Percentiles rank a stretch among this genome's conserved stretches.
These are phyloP conservation scores for Pseudopodoces humilis DNA, from an alignment of 2,113 vertebrate genomes.

Conservation along the genomic window DNA sequence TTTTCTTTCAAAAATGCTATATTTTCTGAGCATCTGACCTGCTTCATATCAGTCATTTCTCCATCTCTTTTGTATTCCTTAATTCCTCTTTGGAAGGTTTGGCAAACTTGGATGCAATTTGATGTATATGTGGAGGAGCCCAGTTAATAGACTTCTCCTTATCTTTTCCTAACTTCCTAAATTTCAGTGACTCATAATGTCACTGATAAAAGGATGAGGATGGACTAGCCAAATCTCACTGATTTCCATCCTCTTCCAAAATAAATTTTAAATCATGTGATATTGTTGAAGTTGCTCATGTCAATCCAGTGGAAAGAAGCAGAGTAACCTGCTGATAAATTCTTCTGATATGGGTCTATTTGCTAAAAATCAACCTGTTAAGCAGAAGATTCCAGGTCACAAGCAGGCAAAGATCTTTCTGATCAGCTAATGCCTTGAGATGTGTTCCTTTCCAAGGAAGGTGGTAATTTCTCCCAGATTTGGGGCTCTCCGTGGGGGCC, in stretches of 20 bases:
- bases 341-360: background rate
- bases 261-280: background rate
- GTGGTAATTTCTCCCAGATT: background rate
- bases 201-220: background rate
- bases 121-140: background rate
- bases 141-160: background rate
- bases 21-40: background rate
- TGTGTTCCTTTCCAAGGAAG: background rate
- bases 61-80: background rate
- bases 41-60: background rate
- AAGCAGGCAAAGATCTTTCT: background rate
- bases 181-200: background rate
- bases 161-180: background rate
- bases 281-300: background rate
- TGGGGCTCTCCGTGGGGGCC: fast-evolving
- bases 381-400: background rate
- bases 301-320: background rate
- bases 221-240: background rate
- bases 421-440: background rate
- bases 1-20: background rate
- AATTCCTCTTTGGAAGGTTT: background rate
- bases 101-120: background rate
- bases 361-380: background rate
- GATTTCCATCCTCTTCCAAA: background rate
- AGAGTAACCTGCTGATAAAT: background rate